Conservation (phyloP, 2,113 vertebrate genomes). For the Vidua macroura region DNA sequence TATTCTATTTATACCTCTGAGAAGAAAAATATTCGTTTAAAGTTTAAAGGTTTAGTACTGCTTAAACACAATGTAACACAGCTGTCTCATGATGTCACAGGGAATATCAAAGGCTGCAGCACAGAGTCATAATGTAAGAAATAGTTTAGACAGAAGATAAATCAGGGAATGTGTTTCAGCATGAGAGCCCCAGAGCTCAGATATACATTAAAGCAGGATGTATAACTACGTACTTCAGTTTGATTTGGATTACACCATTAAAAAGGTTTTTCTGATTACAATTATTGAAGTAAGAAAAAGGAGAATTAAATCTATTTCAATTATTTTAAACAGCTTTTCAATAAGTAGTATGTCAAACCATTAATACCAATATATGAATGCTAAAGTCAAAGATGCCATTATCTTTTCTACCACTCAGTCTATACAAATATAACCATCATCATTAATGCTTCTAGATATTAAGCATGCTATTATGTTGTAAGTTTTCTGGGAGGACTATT, state of each 20-base stretch:
- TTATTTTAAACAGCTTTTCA: not conserved
- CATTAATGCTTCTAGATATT: not conserved
- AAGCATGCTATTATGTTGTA: not conserved
- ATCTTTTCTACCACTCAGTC: not conserved
- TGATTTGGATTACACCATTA: not conserved
- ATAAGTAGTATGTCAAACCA: not conserved
- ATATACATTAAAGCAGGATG: slow-evolving; percentile 20
- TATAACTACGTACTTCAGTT: not conserved
- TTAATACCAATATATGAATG: not conserved
- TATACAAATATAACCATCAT: not conserved
- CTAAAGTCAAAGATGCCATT: not conserved
- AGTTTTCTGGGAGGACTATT: not conserved
- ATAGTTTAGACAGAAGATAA: slow-evolving; percentile 47
- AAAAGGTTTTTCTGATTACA: not conserved
- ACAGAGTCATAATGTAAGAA: slow-evolving; percentile 22
- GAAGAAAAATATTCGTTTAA: slow-evolving; percentile 70
- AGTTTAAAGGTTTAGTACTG: slow-evolving; percentile 71
- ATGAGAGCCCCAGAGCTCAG: slow-evolving; percentile 33
- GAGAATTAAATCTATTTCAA: not conserved
- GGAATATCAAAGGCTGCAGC: slow-evolving; percentile 58
- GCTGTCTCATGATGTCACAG: slow-evolving; percentile 66
- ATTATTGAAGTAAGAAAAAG: not conserved
- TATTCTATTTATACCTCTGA: slow-evolving; percentile 73
- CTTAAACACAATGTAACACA: slow-evolving; percentile 69
- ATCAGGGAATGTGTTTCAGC: not conserved